Evolutionary conservation across 2,113 vertebrate genomes (phyloP).

Genomic region (Cochlearius cochlearius): DNA sequence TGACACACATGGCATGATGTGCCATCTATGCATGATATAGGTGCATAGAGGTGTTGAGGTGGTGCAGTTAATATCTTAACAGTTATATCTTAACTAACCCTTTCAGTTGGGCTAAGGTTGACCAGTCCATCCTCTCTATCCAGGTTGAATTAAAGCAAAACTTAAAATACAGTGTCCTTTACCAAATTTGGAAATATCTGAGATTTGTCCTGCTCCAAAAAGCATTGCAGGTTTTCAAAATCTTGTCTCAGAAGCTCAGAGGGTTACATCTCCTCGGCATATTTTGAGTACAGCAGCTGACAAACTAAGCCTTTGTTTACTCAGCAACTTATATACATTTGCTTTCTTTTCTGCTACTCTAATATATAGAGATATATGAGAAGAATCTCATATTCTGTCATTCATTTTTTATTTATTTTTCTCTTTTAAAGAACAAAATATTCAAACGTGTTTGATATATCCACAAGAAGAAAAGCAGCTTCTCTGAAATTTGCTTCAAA

Average conservation of each 20-base stretch:
- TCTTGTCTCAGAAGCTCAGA: background rate
- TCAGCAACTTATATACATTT: background rate
- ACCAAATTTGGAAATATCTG: background rate
- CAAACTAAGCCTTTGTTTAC: background rate
- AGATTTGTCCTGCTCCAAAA: background rate
- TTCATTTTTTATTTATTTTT: background rate
- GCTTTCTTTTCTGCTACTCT: background rate
- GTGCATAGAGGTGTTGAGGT: background rate
- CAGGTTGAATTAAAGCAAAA: background rate
- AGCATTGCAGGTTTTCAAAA: background rate
- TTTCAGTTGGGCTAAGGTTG: background rate
- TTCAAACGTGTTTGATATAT: background rate
- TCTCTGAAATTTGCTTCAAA: background rate
- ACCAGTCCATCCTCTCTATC: background rate
- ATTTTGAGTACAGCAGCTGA: background rate
- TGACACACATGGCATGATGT: background rate
- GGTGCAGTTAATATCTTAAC: background rate
- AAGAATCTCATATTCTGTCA: background rate
- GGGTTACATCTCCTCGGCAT: background rate
- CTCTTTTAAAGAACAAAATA: background rate
- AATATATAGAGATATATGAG: background rate
- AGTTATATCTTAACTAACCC: background rate
- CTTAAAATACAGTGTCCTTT: background rate
- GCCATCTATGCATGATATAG: accelerated
- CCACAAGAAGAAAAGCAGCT: background rate